Base-by-base conservation (phyloP, 1,140 invertebrate species). In the Andrena cerasifolii region DNA sequence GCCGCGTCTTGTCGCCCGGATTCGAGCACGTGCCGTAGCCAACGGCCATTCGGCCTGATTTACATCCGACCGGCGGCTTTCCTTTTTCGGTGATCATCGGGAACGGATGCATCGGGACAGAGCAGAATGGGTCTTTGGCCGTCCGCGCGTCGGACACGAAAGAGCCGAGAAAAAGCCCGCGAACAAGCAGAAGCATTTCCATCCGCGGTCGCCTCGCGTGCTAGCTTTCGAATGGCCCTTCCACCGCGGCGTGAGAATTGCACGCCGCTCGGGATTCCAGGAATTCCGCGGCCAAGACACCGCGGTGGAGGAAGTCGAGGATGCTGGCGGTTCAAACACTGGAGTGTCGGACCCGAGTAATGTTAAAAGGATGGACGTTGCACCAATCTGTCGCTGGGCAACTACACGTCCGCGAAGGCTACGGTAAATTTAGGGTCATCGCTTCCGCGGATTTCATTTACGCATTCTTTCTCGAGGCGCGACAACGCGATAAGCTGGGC, bases 401-500 rank as follows among this genome's bases (percentile, higher is more conserved):
- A 16, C 45, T 45, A 31, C n/a, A 31, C 31, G 26, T 28, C n/a
- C n/a, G 4, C 4, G 49, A 51, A 6, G 2, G 7, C 28, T 4
- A n/a, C 8, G 36, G 82, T 67, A 70, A 56, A 65, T 66, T 67
- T 67, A 36, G 49, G 72, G n/a, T n/a, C 62, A 14, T 28, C 2
- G 36, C 33, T 54, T 54, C 47, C 21, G 49, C 43, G 36, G 54
- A 58, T 62, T 62, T 47, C 68, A 65, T 40, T 49, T 47, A 26
- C 62, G 18, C 79, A 73, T 78, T 83, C 67, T 72, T 83, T 56
- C 47, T 16, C 51, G 21, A 59, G 68, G 68, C 26, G 53, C 26
- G 81, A 71, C 77, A 76, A 45, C 63, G 66, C 72, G 79, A 85
- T 82, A 75, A 82, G 67, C 53, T 56, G 47, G 65, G 54, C 79